phyloP scores from a whole-genome alignment of 2,888 invertebrate species.

The Scaptomyza parva region DNA sequence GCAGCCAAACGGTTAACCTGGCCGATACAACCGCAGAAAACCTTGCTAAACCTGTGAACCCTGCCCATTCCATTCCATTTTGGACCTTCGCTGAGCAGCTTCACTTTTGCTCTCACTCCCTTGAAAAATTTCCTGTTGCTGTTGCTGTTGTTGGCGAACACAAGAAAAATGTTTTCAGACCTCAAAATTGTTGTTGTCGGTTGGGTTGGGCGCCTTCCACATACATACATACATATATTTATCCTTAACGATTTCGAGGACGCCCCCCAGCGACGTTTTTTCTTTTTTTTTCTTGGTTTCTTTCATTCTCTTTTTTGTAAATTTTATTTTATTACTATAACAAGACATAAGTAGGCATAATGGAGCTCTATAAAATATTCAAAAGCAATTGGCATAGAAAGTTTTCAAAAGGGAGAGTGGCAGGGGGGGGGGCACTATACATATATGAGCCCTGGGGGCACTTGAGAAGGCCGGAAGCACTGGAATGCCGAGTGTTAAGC shows the following conservation, averaged over 20 bases:
- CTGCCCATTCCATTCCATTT: constrained; percentile 4
- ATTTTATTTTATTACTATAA: constrained; percentile 83
- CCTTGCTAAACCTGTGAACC: neutral
- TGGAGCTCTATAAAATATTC: constrained; percentile 81
- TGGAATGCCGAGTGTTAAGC: constrained; percentile 62
- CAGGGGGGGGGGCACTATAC: neutral
- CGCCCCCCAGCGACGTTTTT: constrained; percentile 40
- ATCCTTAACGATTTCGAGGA: constrained; percentile 66
- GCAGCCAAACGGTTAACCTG: constrained; percentile 24
- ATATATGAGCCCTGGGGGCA: constrained; percentile 35
- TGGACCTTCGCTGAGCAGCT: constrained; percentile 18
- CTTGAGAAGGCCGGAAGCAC: constrained; percentile 9
- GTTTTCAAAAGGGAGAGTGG: constrained; percentile 24
- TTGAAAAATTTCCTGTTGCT: constrained; percentile 12
- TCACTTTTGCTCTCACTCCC: constrained; percentile 38
- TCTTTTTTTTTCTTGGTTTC: constrained; percentile 37
- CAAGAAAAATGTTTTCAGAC: constrained; percentile 54
- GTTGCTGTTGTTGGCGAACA: constrained; percentile 31
- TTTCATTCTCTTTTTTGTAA: constrained; percentile 69
- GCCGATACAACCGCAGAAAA: constrained; percentile 20
- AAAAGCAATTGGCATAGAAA: constrained; percentile 80
- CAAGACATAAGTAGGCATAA: constrained; percentile 83
- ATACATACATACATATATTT: constrained; percentile 36
- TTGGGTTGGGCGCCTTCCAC: neutral
- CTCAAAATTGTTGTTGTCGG: constrained; percentile 33